These are phyloP conservation scores for Poecilus cupreus DNA, from an alignment of 2,888 invertebrate species.

Conservation along the genomic window DNA sequence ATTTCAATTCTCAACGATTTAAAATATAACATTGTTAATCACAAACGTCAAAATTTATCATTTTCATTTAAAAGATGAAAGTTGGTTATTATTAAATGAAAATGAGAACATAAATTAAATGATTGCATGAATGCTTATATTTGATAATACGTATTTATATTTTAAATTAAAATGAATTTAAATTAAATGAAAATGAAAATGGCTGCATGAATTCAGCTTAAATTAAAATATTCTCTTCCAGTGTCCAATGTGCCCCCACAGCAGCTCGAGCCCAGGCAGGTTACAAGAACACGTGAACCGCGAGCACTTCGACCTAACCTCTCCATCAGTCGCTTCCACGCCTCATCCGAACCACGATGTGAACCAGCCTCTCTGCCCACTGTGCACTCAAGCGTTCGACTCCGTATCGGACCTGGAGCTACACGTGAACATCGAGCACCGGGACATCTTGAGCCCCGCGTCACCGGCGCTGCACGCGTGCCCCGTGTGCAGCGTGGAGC, in stretches of 20 bases:
- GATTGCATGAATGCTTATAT: too few species aligned
- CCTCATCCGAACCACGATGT: conserved; percentile 71
- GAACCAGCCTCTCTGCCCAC: conserved; percentile 82
- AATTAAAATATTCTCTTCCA: conserved; percentile 70
- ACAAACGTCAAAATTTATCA: too few species aligned
- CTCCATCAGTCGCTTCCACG: conserved; percentile 77
- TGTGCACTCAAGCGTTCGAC: conserved; percentile 83
- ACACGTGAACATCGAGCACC: conserved; percentile 90
- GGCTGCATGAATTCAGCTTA: too few species aligned
- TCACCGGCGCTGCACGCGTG: conserved; percentile 70
- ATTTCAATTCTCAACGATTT: too few species aligned
- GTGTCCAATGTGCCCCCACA: conserved; percentile 87
- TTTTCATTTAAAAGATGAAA: too few species aligned
- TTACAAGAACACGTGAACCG: conserved; percentile 90
- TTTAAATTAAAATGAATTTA: too few species aligned
- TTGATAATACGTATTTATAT: too few species aligned
- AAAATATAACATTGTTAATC: too few species aligned
- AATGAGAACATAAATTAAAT: too few species aligned
- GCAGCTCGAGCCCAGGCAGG: conserved; percentile 82
- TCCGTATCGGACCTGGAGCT: conserved; percentile 87
- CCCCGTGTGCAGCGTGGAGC: conserved; percentile 72
- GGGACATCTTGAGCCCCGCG: conserved; percentile 84
- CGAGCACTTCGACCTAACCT: conserved; percentile 87
- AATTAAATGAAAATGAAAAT: too few species aligned
- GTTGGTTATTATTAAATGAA: too few species aligned